Evolutionary conservation across 2,113 vertebrate genomes (phyloP), one percentile per base, ranked within the genome.

Genomic region (Albula goreensis): DNA sequence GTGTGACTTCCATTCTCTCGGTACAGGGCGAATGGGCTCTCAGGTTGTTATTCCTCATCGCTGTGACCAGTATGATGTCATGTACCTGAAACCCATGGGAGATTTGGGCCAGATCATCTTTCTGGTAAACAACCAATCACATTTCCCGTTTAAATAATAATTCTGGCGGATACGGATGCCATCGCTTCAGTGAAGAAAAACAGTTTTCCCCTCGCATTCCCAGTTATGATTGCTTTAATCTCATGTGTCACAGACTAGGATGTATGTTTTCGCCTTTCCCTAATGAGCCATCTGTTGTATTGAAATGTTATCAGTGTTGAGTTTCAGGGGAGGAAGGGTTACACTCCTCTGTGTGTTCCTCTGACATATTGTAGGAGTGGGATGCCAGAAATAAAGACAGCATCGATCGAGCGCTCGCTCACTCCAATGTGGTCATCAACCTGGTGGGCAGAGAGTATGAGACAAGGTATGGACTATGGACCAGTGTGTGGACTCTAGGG

Each of bases 361-460:
- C 10, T 88, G 9, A 5, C 31, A 17, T 88, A 4, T 90, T 85
- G 52, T 82, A 99, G 98, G 97, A 99, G 77, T 99, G 98, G 98
- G 93, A 99, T 81, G 89, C 92, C 0, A 96, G 91, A 84, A 92
- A 99, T 92, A 96, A 94, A 92, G 96, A 98, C 78, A 97, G 97
- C 49, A 98, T 96, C 88, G 94, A 90, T 88, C 96, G 87, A 90
- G 98, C 96, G 0, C 82, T 99, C 84, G 92, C 97, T 74, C 90
- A 97, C 92, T 99, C 98, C 82, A 96, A 97, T 15, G 97, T 99
- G 60, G 98, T 99, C 92, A 97, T 99, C 92, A 99, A 99, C 84
- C 96, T 99, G 41, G 91, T 99, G 85, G 98, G 98, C 83, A 94
- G 92, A 91, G 98, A 99, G 48, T 99, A 97, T 97, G 98, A 99